Evolutionary conservation across 1,140 invertebrate genomes (phyloP), one percentile per base, ranked within the genome.

Genomic region (Parapsyche elsis): DNA sequence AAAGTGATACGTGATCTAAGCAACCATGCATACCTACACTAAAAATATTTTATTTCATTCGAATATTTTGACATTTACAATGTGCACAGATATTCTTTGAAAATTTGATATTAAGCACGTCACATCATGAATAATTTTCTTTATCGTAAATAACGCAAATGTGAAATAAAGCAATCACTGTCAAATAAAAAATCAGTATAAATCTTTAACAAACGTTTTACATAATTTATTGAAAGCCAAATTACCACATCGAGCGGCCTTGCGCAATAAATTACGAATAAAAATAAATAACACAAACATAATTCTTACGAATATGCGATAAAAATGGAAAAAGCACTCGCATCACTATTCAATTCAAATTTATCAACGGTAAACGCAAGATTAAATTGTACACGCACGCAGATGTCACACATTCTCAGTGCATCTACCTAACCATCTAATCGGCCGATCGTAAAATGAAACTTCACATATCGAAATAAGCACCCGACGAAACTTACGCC

Each of bases 211-310:
- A 67, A 67, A 23, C 64, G 21, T 67, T 67, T 23, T 67, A 26
- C 19, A 26, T 67, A 67, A 67, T 67, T 67, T 67, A 67, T 67
- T 67, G 64, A 67, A 67, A 67, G 64, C 64, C 64, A 67, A 67
- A 67, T 67, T 67, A 30, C 64, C 24, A 67, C 64, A 67, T 26
- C 21, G 23, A 30, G 64, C 64, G 24, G 24, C 23, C 21, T 67
- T 67, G 19, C 21, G 64, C 64, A 26, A 67, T 67, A 67, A 67
- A 67, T 67, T 67, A 67, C 21, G 26, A 9, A 38, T 67, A 67
- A 67, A 67, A 67, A 67, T 67, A 67, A 67, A 67, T 30, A 67
- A 24, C 30, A 53, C 2, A 53, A 53, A 53, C 16, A 14, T 16
- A 53, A 14, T 53, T 53, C 49, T 53, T 16, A 53, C 49, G 49